Evolutionary conservation across 2,888 invertebrate genomes (phyloP), one percentile per base, ranked within the genome.

Genomic region (Drosophila lutescens): DNA sequence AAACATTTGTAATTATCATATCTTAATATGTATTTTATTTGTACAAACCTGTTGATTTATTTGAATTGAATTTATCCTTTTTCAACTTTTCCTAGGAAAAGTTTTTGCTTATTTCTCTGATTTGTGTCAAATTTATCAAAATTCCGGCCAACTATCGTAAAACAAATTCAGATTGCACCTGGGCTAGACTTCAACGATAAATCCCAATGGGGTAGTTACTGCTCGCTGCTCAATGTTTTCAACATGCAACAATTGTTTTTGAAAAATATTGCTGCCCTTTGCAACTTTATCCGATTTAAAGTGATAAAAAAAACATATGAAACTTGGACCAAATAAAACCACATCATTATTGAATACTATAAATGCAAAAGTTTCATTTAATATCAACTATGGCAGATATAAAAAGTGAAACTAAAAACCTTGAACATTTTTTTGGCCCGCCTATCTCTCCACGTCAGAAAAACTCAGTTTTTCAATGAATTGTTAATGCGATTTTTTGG

Each of bases 401-500:
- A 40, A 41, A 20, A 7, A 20, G 12, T 2, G 3, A 43, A 57
- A 46, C 17, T 20, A 41, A 43, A 54, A 23, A 12, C 17, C 15
- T n/a, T 15, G 10, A 17, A 7, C 55, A 68, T 36, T 43, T 59
- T 43, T 44, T 43, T 44, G 10, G 15, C 43, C 20, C 15, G 44
- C 41, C 41, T 23, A 17, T 10, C 20, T 46, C 17, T 10, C 20
- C 50, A 13, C 2, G 5, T 23, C 51, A 20, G 30, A 13, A 20
- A 17, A 32, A 46, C 4, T 5, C 26, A 9, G 32, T 12, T 40
- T 41, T 59, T n/a, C 10, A 30, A 13, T 47, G 38, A 9, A 40
- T 56, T 65, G 80, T 75, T 55, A 54, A 12, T 72, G 40, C 26
- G 59, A 57, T 70, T 74, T 44, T 34, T 62, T 41, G 55, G 44